phyloP scores from a whole-genome alignment of 2,888 invertebrate species.

The Caenorhabditis sp. region DNA sequence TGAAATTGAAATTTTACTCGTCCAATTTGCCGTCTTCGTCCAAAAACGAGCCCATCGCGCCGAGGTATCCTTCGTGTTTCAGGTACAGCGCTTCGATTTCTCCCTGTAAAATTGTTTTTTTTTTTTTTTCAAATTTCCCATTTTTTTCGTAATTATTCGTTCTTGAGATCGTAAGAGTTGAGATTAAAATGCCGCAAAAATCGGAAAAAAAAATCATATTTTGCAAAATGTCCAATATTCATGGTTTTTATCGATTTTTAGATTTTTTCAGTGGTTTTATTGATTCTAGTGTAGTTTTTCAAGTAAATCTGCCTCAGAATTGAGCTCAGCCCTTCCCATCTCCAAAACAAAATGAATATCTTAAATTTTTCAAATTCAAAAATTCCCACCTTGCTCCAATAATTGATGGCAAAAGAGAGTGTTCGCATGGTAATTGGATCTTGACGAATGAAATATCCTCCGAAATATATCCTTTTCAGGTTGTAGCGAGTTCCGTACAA shows the following conservation, averaged over 20 bases:
- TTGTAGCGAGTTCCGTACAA: conserved; percentile 87
- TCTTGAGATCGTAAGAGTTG: too few species aligned
- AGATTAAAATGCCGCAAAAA: not conserved
- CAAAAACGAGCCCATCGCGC: conserved; percentile 88
- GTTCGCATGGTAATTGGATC: conserved; percentile 89
- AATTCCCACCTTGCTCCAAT: conserved; percentile 86
- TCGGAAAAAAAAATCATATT: too few species aligned
- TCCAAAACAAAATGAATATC: too few species aligned
- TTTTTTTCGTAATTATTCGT: too few species aligned
- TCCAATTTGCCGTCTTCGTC: conserved; percentile 67
- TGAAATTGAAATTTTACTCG: conserved; percentile 12
- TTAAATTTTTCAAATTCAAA: too few species aligned
- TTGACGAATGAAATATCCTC: conserved; percentile 88
- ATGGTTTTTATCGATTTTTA: too few species aligned
- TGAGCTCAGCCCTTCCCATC: too few species aligned
- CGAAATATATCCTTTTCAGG: conserved; percentile 87
- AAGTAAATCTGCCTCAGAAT: too few species aligned
- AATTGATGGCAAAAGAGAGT: conserved; percentile 88
- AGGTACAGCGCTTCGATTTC: conserved; percentile 87
- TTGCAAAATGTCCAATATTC: too few species aligned
- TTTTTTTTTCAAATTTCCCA: not conserved
- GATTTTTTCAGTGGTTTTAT: too few species aligned
- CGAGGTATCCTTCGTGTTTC: conserved; percentile 88
- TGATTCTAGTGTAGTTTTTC: too few species aligned
- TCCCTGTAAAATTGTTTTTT: conserved; percentile 83